These are phyloP conservation scores for Dicranocentrus wangi DNA, from an alignment of 2,888 invertebrate species.

Conservation along the genomic window DNA sequence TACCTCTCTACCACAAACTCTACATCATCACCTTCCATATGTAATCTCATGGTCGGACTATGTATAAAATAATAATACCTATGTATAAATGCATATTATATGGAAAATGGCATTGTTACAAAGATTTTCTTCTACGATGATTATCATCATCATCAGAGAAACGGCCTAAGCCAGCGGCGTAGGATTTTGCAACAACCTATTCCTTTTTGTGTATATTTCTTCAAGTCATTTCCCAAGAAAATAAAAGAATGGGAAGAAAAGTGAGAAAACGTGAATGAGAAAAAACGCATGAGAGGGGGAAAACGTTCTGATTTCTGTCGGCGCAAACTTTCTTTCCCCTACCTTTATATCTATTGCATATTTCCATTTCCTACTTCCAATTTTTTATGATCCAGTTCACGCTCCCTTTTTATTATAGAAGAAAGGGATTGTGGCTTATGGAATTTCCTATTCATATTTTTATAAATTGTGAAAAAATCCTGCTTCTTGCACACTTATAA, in stretches of 20 bases:
- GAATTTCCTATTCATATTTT: conserved; percentile 15
- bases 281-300: neutral
- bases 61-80: neutral
- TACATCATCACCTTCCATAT: conserved; percentile 4
- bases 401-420: conserved; percentile 10
- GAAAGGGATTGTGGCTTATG: conserved; percentile 21
- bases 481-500: too few relatives aligned
- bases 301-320: neutral
- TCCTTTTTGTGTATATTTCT: too few relatives aligned
- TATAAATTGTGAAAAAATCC: too few relatives aligned
- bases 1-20: neutral
- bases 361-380: conserved; percentile 27
- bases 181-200: neutral
- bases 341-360: neutral
- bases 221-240: neutral
- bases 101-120: neutral
- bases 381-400: conserved; percentile 38
- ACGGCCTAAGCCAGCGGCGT: neutral
- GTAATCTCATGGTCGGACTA: neutral
- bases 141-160: neutral
- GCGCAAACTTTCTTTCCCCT: neutral
- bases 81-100: neutral
- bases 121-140: conserved; percentile 12
- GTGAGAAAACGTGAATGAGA: neutral
- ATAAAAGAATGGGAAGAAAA: neutral